Evolutionary conservation across 2,888 invertebrate species (phyloP).

Genomic region (Epinotia ramella): DNA sequence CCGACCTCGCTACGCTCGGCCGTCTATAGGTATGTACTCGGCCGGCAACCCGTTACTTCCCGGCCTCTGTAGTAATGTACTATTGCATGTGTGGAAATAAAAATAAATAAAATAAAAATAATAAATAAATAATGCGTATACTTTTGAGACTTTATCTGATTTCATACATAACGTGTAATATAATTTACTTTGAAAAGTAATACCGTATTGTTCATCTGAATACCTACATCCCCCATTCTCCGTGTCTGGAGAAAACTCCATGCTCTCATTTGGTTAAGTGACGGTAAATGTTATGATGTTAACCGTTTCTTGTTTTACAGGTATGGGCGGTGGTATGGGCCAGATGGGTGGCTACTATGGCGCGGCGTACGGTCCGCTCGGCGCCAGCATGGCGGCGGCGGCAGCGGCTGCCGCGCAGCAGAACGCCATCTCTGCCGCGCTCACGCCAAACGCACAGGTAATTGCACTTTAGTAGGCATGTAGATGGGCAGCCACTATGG

Average conservation of each 20-base stretch:
- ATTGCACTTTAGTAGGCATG: slow-evolving; percentile 45
- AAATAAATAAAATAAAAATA: no score
- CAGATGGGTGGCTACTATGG: slow-evolving; percentile 90
- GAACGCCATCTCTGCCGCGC: slow-evolving; percentile 89
- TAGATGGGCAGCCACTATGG: slow-evolving; percentile 18
- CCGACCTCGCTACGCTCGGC: no score
- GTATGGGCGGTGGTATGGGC: slow-evolving; percentile 89
- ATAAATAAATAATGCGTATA: neutral
- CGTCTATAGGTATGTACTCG: no score
- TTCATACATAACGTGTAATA: neutral
- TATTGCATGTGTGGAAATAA: no score
- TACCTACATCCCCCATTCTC: neutral
- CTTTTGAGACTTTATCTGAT: neutral
- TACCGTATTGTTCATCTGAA: no score
- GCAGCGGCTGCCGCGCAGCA: slow-evolving; percentile 90
- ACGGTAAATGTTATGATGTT: slow-evolving; percentile 2
- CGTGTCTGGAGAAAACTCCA: neutral
- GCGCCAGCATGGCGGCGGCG: slow-evolving; percentile 90
- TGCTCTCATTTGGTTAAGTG: no score
- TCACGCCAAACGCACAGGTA: slow-evolving; percentile 89
- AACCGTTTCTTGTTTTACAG: slow-evolving; percentile 66
- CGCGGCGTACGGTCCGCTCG: slow-evolving; percentile 89
- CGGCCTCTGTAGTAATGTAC: no score
- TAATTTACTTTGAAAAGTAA: no score
- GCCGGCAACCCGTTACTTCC: no score